These are phyloP conservation scores for Graptemys geographica DNA, from an alignment of 2,797 vertebrate genomes.

Conservation along the genomic window DNA sequence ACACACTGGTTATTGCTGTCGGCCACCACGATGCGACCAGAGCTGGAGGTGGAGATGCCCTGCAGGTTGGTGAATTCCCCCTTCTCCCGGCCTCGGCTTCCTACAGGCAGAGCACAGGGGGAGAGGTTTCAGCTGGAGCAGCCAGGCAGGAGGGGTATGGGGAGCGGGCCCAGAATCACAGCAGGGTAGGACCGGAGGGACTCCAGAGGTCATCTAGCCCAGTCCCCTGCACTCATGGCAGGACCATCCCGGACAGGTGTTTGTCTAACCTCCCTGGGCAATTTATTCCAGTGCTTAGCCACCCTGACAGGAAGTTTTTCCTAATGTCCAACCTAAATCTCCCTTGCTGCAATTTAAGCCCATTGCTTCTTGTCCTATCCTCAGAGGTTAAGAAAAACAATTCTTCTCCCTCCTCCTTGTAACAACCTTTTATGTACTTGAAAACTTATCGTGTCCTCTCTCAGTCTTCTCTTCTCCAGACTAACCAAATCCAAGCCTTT, in stretches of 20 bases:
- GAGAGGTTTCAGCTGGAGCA: fast-evolving
- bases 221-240: too few species aligned
- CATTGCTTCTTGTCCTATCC: background rate
- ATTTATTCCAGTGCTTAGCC: background rate
- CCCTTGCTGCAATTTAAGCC: background rate
- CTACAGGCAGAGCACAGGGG: conserved; percentile 69
- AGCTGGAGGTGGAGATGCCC: conserved; percentile 92
- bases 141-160: too few species aligned
- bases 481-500: too few species aligned
- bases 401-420: background rate
- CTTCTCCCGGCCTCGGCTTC: conserved; percentile 93
- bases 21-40: conserved; percentile 93
- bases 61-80: conserved; percentile 98
- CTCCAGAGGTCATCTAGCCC: too few species aligned
- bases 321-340: too few species aligned
- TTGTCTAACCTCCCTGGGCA: too few species aligned
- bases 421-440: too few species aligned
- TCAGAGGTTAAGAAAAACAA: background rate
- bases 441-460: too few species aligned
- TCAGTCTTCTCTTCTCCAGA: background rate
- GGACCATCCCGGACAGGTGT: background rate
- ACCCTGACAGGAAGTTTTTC: too few species aligned
- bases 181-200: background rate
- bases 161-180: background rate
- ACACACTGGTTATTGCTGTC: conserved; percentile 99